Conservation (phyloP, 2,888 invertebrate species). For the Leucophenga montana region DNA sequence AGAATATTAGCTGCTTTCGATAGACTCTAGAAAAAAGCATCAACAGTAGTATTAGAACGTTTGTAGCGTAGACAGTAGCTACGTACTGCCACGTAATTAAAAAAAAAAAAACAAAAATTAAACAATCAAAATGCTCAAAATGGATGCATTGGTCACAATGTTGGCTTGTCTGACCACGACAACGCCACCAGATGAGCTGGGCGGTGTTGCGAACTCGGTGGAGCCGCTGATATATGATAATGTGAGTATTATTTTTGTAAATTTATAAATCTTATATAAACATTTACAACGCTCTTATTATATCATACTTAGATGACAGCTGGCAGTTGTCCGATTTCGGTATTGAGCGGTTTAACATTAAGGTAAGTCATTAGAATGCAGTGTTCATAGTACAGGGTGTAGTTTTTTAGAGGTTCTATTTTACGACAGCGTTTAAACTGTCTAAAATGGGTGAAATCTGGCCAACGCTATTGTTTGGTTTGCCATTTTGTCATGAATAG, state of each 20-base stretch:
- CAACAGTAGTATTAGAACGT: no score
- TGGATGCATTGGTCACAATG: constrained; percentile 58
- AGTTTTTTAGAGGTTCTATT: no score
- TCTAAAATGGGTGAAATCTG: no score
- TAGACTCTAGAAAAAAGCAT: no score
- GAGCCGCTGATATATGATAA: constrained; percentile 35
- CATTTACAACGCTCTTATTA: no score
- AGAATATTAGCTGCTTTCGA: no score
- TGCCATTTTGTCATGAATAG: no score
- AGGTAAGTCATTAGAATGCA: constrained; percentile 25
- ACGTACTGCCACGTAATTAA: neutral
- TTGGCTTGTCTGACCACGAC: constrained; percentile 56
- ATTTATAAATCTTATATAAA: neutral
- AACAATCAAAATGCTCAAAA: constrained; percentile 44
- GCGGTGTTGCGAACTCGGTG: constrained; percentile 28
- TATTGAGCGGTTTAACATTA: constrained; percentile 44
- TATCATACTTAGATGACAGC: constrained; percentile 35
- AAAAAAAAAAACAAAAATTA: neutral
- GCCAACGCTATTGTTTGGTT: no score
- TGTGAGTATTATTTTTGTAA: neutral
- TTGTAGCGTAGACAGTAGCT: no score
- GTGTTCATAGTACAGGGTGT: no score
- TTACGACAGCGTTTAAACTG: no score
- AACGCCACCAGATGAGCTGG: constrained; percentile 49
- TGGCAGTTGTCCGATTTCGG: constrained; percentile 43